Evolutionary conservation across 1,140 invertebrate species (phyloP).

Genomic region (Zaprionus inermis): DNA sequence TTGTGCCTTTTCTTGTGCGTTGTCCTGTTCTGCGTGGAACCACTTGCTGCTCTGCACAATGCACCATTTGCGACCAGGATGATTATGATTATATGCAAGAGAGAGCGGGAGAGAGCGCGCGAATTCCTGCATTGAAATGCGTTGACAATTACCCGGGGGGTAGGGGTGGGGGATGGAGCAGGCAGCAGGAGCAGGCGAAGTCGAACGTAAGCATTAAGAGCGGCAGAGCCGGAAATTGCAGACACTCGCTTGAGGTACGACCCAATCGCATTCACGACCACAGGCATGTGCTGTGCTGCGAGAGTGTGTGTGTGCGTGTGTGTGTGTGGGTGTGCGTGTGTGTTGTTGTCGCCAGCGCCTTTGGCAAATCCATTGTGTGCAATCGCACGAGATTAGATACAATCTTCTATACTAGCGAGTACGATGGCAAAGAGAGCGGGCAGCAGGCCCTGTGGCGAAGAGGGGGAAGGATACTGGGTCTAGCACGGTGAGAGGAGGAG

Average conservation of each 20-base stretch:
- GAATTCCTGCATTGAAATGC: conserved; percentile 72
- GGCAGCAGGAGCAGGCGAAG: background rate
- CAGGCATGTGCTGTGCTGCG: background rate
- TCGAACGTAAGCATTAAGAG: conserved; percentile 67
- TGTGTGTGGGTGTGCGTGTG: conserved; percentile 7
- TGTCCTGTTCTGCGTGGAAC: conserved; percentile 4
- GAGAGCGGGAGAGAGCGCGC: too few species aligned
- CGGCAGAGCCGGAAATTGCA: conserved; percentile 72
- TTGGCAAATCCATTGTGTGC: conserved; percentile 81
- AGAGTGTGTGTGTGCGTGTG: conserved; percentile 2
- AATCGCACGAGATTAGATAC: conserved; percentile 81
- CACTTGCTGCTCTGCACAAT: conserved; percentile 19
- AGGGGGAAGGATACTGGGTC: too few species aligned
- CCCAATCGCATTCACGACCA: conserved; percentile 19
- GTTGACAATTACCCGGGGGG: conserved; percentile 51
- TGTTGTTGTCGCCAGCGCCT: conserved; percentile 58
- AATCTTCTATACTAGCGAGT: conserved; percentile 77
- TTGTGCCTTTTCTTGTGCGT: too few species aligned
- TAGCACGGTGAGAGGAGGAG: background rate
- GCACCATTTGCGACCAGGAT: conserved; percentile 23
- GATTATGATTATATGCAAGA: conserved; percentile 55
- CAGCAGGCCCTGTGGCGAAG: background rate
- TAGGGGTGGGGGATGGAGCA: background rate
- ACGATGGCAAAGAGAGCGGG: conserved; percentile 17
- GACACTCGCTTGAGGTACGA: conserved; percentile 34